Percentiles rank a stretch among this genome's conserved stretches.
phyloP scores from a whole-genome alignment of 2,888 invertebrate species.

The Hirtodrosophila duncani region DNA sequence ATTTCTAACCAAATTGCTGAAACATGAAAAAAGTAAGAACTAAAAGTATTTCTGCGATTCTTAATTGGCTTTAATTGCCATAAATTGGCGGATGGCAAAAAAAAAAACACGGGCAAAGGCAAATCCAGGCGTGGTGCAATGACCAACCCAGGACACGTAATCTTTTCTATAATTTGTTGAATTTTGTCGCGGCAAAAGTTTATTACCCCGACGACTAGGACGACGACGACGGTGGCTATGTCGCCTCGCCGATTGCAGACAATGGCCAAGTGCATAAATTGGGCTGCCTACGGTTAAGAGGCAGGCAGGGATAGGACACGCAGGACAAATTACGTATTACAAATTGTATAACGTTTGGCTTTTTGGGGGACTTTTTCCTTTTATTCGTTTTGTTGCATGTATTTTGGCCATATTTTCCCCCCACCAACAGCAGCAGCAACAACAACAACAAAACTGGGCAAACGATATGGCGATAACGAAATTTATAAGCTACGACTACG shows the following conservation, averaged over 20 bases:
- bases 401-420: constrained; percentile 59
- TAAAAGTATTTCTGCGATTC: constrained; percentile 10
- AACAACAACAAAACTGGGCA: constrained; percentile 42
- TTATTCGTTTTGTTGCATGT: constrained; percentile 42
- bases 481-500: constrained; percentile 58
- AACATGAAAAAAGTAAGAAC: background rate
- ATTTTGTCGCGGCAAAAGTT: constrained; percentile 71
- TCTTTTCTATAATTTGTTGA: constrained; percentile 71
- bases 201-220: constrained; percentile 53
- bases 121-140: constrained; percentile 1
- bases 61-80: constrained; percentile 65
- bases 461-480: constrained; percentile 58
- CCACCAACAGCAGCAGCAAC: background rate
- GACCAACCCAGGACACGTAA: constrained; percentile 54
- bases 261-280: constrained; percentile 67
- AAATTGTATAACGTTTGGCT: constrained; percentile 54
- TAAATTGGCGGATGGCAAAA: constrained; percentile 27
- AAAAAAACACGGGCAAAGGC: background rate
- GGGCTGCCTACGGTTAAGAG: constrained; percentile 28
- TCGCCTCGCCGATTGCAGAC: too few species aligned
- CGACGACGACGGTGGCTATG: too few species aligned
- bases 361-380: constrained; percentile 36
- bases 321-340: constrained; percentile 65
- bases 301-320: constrained; percentile 3
- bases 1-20: background rate